Base-by-base conservation (phyloP, 2,888 invertebrate genomes). In the Hyposoter dolosus region DNA sequence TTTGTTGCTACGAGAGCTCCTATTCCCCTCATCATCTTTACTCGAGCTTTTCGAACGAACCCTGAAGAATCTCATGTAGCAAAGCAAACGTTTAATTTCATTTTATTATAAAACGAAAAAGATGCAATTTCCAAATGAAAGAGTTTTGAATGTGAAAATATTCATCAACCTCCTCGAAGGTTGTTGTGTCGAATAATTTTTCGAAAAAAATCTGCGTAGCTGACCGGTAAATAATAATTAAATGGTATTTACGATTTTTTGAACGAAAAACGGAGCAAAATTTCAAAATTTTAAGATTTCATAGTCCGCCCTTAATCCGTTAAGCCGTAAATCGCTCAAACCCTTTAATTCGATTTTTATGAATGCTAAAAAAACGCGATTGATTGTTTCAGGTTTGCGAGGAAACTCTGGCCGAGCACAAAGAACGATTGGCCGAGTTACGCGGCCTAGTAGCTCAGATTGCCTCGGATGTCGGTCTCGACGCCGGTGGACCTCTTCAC, bases 391-490 rank as follows among this genome's bases (percentile, higher is more conserved):
- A 98, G 97, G 96, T 96, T 94, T 97, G 97, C 92, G 96, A 97
- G 92, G 97, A 97, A 92, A 96, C 96, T 86, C 95, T 97, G 93
- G 96, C 96, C 87, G 95, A 96, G 43, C 96, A 98, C 89, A 96
- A 97, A 85, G 96, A 96, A 35, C 95, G 96, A 69, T 93, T 97
- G 75, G 95, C 95, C 63, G 97, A 97, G 91, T 95, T 98, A 35
- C 96, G 96, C 3, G 96, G 96, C 19, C 95, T 98, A 83, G 97
- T 97, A 2, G 96, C 97, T 0, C 96, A 96, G 89, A 97, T 98
- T 80, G 97, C 97, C 0, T 96, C 96, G 35, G 97, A 97, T 92
- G 97, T 98, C 12, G 97, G 97, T 17, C 93, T 96, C 88, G 96
- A 96, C 91, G 95, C 95, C 15, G 96, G 96, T 43, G 95, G 96